Base-by-base conservation (phyloP, 2,888 invertebrate genomes). In the Drosophila anomalata region DNA sequence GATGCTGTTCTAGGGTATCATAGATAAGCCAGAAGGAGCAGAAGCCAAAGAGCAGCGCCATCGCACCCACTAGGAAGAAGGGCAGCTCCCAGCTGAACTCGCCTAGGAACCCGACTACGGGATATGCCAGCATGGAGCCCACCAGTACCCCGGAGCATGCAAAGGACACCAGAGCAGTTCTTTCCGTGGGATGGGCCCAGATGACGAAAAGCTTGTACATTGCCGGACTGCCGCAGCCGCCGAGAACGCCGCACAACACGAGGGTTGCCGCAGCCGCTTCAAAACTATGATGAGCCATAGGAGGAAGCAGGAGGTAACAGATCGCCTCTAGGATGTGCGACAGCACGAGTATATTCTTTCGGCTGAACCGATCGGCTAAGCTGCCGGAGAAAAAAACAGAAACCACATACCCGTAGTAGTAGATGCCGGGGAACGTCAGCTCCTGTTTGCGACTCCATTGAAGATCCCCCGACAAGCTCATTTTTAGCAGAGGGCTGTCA, bases 21-120 rank as follows among this genome's bases (percentile, higher is more conserved):
- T 92, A 93, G 29, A 93, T 92, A 4, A 91, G 73, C 81, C 86
- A 89, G 9, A 79, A 70, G 9, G 85, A 89, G 7, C 63, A 42
- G 3, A 90, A 61, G 5, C 90, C 89, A 44, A 82, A 88, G 0
- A 79, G 0, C 0, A 89, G 92, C 86, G 88, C 7, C 47, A 86
- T 58, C 44, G 68, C 58, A 39, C 89, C 90, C 29, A 94, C 90
- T 11, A 93, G 89, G 87, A 94, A 94, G 89, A 94, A 95, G 5
- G 94, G 93, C 12, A 92, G 92, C 2, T 93, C 92, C 95, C 95
- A 95, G 12, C 94, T 94, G 59, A 92, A 92, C 65, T 93, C 90
- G 82, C 94, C 94, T 6, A 95, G 88, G 20, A 93, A 90, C 22
- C 93, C 94, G 4, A 93, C 92, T 22, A 94, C 70, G 0, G 94